These are phyloP conservation scores for Syrmaticus mikado DNA, from an alignment of 2,113 vertebrate genomes.

Conservation along the genomic window DNA sequence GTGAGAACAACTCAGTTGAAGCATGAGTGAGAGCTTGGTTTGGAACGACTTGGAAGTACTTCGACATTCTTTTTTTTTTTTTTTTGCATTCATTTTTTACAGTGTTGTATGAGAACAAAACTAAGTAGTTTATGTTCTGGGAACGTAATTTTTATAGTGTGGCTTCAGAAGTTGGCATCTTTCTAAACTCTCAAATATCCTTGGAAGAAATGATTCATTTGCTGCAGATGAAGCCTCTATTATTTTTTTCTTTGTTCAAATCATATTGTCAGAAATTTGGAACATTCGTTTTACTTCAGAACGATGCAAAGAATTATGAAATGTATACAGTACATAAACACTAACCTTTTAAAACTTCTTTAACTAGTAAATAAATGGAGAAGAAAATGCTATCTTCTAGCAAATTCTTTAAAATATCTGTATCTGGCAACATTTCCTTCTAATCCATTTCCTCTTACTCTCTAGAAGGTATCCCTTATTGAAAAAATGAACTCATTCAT, in stretches of 20 bases:
- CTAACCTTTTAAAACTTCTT: not conserved
- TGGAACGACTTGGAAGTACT: not conserved
- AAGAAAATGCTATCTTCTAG: not conserved
- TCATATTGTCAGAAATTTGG: not conserved
- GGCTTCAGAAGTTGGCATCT: not conserved
- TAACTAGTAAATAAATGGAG: not conserved
- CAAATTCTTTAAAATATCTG: not conserved
- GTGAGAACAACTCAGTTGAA: not conserved
- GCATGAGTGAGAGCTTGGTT: not conserved
- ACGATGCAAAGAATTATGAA: not conserved
- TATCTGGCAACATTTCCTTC: not conserved
- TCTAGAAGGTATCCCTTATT: not conserved
- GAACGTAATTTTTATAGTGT: not conserved
- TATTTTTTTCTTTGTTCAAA: not conserved
- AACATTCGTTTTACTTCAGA: not conserved
- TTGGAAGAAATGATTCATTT: not conserved
- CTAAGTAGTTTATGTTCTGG: not conserved
- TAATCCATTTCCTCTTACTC: not conserved
- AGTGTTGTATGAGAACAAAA: fast-evolving
- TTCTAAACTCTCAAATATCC: not conserved
- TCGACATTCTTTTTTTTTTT: not conserved
- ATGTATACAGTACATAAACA: not conserved
- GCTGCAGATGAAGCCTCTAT: not conserved
- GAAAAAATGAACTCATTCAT: not conserved
- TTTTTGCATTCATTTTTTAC: not conserved